Conservation (phyloP, 1,140 invertebrate species). For the Brachionus sp. region DNA sequence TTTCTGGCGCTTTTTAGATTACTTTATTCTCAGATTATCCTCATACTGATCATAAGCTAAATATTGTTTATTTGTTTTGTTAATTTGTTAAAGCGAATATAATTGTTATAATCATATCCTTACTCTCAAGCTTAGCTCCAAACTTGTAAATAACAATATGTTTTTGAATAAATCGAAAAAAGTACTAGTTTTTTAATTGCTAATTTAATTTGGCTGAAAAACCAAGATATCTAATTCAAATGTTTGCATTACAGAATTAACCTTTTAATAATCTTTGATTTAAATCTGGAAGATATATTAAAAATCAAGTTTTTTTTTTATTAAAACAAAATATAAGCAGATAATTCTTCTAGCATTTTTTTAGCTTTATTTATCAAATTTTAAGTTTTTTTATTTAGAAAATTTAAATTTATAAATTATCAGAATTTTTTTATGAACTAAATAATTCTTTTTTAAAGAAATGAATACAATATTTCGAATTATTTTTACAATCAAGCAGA, state of each 20-base stretch:
- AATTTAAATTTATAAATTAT: too few relatives aligned
- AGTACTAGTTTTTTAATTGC: not conserved
- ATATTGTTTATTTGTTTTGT: not conserved
- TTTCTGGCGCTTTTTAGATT: not conserved
- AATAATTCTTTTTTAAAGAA: not conserved
- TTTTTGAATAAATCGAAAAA: not conserved
- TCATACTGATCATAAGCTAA: not conserved
- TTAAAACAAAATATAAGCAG: not conserved
- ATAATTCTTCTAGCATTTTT: not conserved
- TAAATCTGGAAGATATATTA: not conserved
- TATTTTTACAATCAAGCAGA: not conserved
- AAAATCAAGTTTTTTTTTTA: not conserved
- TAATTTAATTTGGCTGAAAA: not conserved
- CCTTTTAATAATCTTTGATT: not conserved
- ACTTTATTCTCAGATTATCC: slow-evolving; percentile 2
- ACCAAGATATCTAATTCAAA: not conserved
- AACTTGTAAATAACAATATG: not conserved
- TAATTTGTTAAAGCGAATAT: slow-evolving; percentile 4
- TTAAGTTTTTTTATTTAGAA: not conserved
- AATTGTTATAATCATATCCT: not conserved
- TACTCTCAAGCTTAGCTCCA: not conserved
- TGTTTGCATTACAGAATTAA: not conserved
- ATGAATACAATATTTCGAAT: not conserved
- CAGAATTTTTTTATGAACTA: too few relatives aligned
- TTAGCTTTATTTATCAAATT: not conserved